Evolutionary conservation across 2,888 invertebrate genomes (phyloP), one percentile per base, ranked within the genome.

Genomic region (Brachypalpus laphriformis): DNA sequence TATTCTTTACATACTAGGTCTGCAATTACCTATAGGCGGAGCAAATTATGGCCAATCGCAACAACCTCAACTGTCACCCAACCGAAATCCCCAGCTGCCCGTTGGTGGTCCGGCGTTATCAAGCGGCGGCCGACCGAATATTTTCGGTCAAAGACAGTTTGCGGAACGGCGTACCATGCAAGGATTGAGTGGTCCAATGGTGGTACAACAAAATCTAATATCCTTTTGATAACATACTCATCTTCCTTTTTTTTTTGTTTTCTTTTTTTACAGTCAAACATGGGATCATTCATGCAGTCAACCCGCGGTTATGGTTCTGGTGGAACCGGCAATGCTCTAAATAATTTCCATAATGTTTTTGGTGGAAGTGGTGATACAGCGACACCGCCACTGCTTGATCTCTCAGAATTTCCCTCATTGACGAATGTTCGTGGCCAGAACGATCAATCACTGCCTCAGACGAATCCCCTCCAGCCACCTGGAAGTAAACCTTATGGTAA

Each of bases 401-500:
- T 97, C 88, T 97, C 97, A 90, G 98, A 98, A 93, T 98, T 98
- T 93, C 98, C 98, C 87, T 97, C 97, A 89, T 93, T 98, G 91
- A 97, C 97, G 90, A 92, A 92, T 89, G 97, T 96, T 92, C 94
- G 97, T 91, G 97, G 96, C 88, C 95, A 95, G 89, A 95, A 95
- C 88, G 95, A 95, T 93, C 95, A 96, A 91, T 94, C 94, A 91
- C 94, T 95, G 93, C 96, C 96, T 90, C 96, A 95, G 91, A 94
- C 95, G 89, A 95, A 96, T 93, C 95, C 97, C 85, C 95, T 95
- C 94, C 97, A 97, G 87, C 97, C 97, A 93, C 97, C 97, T 88
- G 97, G 97, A 92, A 96, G 96, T 93, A 97, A 97, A 94, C 97
- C 97, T 92, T 97, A 97, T 94, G 97, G 96, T 96, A 92, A 93